phyloP scores from a whole-genome alignment of 2,797 vertebrate species.

The Muscicapa comitata region DNA sequence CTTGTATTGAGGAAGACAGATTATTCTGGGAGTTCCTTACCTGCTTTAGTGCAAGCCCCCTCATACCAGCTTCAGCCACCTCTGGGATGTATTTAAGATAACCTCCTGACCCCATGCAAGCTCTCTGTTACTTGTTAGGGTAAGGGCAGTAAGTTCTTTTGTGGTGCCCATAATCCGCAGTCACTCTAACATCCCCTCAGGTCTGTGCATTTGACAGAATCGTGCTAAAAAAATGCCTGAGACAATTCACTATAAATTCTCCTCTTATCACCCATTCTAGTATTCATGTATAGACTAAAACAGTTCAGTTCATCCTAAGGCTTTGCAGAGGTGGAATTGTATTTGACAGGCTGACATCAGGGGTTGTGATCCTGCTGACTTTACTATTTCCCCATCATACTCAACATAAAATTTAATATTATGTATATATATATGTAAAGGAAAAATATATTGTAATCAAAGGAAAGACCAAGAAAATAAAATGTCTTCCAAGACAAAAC shows the following conservation, averaged over 20 bases:
- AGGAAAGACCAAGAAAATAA: not conserved
- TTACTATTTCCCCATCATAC: not conserved
- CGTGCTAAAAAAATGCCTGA: not conserved
- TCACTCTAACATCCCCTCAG: not conserved
- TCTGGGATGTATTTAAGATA: not conserved
- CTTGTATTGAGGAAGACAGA: not conserved
- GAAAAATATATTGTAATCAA: not conserved
- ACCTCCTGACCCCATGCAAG: not conserved
- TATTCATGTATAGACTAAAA: not conserved
- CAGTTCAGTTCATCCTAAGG: not conserved
- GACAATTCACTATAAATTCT: not conserved
- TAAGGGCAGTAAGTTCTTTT: not conserved
- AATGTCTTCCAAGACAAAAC: not conserved
- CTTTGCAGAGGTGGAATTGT: not conserved
- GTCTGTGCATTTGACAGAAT: not conserved
- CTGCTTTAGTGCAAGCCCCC: not conserved
- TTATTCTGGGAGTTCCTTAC: not conserved
- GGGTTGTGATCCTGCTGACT: not conserved
- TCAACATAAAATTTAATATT: not conserved
- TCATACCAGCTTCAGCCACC: not conserved
- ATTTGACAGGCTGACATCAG: not conserved
- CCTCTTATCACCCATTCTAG: not conserved
- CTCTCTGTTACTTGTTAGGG: not conserved
- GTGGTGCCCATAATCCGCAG: not conserved
- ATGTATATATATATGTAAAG: not conserved